phyloP scores from a whole-genome alignment of 37 sponge, comb jelly and placozoan genomes.

The Diacarnus erythraeanus region DNA sequence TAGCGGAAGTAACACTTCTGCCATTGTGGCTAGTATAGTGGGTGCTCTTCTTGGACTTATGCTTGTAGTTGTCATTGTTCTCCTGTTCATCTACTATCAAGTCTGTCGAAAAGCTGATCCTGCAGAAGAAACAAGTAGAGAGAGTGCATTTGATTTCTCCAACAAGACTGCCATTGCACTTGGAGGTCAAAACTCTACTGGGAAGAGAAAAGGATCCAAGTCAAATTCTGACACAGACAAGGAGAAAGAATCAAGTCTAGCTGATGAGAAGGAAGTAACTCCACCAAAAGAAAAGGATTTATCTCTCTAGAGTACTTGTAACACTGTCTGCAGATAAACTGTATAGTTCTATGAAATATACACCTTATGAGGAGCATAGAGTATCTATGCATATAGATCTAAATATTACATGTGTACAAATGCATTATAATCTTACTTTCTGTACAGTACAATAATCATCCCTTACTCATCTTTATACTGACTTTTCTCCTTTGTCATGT shows the following conservation, averaged over 20 bases:
- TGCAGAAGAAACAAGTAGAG: constrained; percentile 13
- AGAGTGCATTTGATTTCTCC: constrained; percentile 42
- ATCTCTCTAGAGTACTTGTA: background rate
- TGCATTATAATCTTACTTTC: too few relatives aligned
- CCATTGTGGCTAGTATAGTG: constrained; percentile 33
- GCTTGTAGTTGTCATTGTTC: constrained; percentile 20
- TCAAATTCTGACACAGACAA: background rate
- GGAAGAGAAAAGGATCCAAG: background rate
- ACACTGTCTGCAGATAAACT: background rate
- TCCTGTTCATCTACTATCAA: constrained; percentile 42
- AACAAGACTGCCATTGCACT: constrained; percentile 15
- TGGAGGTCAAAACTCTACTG: background rate
- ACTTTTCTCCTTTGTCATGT: too few relatives aligned
- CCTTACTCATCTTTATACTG: too few relatives aligned
- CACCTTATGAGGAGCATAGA: background rate
- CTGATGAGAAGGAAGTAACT: background rate
- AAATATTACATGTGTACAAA: too few relatives aligned
- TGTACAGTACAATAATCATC: too few relatives aligned
- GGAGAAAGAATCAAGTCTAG: background rate
- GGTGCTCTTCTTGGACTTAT: constrained; percentile 28
- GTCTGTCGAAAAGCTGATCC: constrained; percentile 15
- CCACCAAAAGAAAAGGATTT: background rate
- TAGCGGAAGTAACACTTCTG: background rate
- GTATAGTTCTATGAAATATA: background rate
- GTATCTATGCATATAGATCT: too few relatives aligned